A percentile compares a stretch with the other conserved stretches of the same genome.
Evolutionary conservation across 1,140 invertebrate genomes (phyloP).

Genomic region (Pentalonia nigronervosa): DNA sequence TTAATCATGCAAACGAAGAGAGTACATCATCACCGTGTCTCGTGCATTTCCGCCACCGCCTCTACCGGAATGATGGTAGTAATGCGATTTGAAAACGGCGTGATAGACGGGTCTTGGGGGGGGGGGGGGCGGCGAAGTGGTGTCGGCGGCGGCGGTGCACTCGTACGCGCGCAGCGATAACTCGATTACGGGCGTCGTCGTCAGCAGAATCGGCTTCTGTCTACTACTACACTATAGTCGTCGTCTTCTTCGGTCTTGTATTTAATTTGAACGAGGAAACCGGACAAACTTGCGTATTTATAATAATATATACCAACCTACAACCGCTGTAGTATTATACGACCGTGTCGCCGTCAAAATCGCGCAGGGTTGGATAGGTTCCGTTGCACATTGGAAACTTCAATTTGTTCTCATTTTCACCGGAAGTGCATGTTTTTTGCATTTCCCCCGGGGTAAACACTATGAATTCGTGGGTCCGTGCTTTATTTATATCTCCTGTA

Average conservation of each 20-base stretch:
- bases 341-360: not conserved
- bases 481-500: not conserved
- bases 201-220: not conserved
- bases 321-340: not conserved
- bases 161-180: not conserved
- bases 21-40: not conserved
- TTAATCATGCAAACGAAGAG: constrained; percentile 9
- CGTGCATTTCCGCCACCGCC: not conserved
- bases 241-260: not conserved
- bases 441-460: constrained; percentile 39
- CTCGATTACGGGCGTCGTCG: constrained; percentile 12
- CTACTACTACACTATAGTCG: not conserved
- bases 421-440: constrained; percentile 20
- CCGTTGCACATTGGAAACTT: constrained; percentile 26
- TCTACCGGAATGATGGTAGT: not conserved
- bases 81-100: not conserved
- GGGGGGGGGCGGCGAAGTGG: not conserved
- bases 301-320: not conserved
- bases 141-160: not conserved
- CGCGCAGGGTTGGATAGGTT: not conserved
- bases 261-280: not conserved
- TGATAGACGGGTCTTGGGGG: not conserved
- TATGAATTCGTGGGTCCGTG: not conserved
- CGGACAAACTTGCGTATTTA: not conserved
- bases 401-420: constrained; percentile 42